Evolutionary conservation across 2,797 vertebrate genomes (phyloP).

Genomic region (Scarus forsteni): DNA sequence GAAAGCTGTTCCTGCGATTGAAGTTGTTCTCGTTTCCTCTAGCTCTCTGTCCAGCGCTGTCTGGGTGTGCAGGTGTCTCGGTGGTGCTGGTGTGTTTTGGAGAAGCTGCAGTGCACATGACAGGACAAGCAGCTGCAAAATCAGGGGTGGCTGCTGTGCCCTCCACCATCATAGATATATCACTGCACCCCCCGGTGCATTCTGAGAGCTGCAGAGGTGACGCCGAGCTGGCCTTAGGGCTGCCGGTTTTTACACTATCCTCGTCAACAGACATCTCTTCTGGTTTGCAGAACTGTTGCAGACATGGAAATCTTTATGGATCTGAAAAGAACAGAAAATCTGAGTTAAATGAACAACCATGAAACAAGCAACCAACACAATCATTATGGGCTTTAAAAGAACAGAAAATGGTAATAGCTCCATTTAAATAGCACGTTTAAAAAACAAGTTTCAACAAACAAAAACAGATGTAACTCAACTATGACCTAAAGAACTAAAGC

Average conservation of each 20-base stretch:
- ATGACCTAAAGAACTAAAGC: no score
- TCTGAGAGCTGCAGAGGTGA: constrained; percentile 75
- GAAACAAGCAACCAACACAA: no score
- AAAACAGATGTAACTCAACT: no score
- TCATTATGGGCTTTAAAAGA: no score
- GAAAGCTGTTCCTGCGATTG: constrained; percentile 84
- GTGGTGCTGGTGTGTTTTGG: constrained; percentile 59
- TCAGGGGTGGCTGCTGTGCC: constrained; percentile 60
- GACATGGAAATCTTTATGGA: constrained; percentile 54
- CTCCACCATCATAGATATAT: constrained; percentile 64
- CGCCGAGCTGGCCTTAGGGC: constrained; percentile 72
- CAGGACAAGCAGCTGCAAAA: constrained; percentile 65
- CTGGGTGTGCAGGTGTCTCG: constrained; percentile 30
- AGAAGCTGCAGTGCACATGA: constrained; percentile 57
- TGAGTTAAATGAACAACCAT: background rate
- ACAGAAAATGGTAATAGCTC: no score
- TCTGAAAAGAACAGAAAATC: constrained; percentile 61
- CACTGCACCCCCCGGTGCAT: constrained; percentile 67
- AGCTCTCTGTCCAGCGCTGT: constrained; percentile 32
- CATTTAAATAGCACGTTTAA: no score
- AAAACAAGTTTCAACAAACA: no score
- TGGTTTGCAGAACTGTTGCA: constrained; percentile 57
- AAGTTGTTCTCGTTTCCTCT: constrained; percentile 60
- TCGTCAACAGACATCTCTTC: constrained; percentile 90
- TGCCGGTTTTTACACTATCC: constrained; percentile 83